Conservation (phyloP, 1,140 invertebrate genomes). For the Rhyacophila brunnea region DNA sequence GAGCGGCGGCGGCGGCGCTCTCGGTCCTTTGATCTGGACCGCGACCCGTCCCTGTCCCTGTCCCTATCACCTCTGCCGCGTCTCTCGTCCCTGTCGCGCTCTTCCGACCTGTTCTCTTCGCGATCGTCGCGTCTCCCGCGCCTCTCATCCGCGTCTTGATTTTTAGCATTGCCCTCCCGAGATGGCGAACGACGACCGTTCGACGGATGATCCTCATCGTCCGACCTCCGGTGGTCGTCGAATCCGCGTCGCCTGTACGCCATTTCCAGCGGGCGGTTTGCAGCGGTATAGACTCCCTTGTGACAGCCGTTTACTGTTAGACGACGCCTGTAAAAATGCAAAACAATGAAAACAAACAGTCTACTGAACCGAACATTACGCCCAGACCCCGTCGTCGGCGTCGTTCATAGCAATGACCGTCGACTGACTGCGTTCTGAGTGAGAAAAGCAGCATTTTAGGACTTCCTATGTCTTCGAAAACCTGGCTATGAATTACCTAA, state of each 20-base stretch:
- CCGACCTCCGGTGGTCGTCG: constrained; percentile 8
- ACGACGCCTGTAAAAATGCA: constrained; percentile 25
- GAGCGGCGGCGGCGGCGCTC: constrained; percentile 24
- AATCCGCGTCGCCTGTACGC: constrained; percentile 13
- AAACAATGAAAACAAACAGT: constrained; percentile 12
- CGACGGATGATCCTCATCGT: constrained; percentile 3
- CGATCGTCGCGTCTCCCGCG: constrained; percentile 42
- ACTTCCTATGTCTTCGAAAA: background rate
- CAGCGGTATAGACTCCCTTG: background rate
- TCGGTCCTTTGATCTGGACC: constrained; percentile 17
- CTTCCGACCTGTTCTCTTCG: constrained; percentile 26
- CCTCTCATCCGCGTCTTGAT: constrained; percentile 31
- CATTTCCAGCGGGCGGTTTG: background rate
- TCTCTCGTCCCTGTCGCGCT: constrained; percentile 7
- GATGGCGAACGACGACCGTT: background rate
- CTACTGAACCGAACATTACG: constrained; percentile 6
- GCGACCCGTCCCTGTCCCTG: constrained; percentile 22
- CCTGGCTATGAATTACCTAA: background rate
- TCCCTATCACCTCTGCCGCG: background rate
- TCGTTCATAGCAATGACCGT: constrained; percentile 4
- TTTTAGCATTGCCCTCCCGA: background rate
- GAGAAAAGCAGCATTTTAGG: background rate
- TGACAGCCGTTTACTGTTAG: constrained; percentile 16
- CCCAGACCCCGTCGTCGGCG: constrained; percentile 7
- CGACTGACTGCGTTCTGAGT: constrained; percentile 1